Conservation (phyloP, 2,113 vertebrate genomes). For the Pelecanus crispus region DNA sequence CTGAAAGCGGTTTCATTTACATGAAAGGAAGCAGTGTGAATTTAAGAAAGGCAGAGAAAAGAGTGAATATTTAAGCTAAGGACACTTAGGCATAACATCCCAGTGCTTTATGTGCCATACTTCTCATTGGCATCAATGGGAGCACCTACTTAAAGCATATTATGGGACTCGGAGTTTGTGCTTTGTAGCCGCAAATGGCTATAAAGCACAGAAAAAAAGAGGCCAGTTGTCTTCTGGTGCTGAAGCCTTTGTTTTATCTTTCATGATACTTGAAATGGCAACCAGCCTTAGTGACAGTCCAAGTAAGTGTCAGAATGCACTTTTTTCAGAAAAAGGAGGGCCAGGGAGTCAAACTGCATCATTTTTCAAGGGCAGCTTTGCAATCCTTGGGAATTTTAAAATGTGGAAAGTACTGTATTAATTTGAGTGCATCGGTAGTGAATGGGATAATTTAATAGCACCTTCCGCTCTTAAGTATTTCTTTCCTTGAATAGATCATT, state of each 20-base stretch:
- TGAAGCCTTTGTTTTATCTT: background rate
- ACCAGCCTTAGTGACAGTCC: background rate
- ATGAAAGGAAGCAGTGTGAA: background rate
- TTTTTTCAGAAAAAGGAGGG: background rate
- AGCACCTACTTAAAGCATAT: background rate
- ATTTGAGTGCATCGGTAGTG: background rate
- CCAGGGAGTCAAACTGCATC: background rate
- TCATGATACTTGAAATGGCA: conserved; percentile 3
- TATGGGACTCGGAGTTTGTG: background rate
- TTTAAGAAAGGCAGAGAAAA: background rate
- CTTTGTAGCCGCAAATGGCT: background rate
- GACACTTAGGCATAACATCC: background rate
- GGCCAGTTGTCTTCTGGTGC: background rate
- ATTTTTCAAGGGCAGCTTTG: conserved; percentile 15
- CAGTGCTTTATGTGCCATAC: background rate
- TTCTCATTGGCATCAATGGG: background rate
- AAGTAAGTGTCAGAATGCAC: background rate
- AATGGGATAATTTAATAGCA: conserved; percentile 38
- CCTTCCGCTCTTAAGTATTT: conserved; percentile 49
- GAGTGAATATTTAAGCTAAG: background rate
- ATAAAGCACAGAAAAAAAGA: background rate
- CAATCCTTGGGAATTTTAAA: conserved; percentile 23
- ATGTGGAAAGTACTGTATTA: background rate
- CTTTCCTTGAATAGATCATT: conserved; percentile 38
- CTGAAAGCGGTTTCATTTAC: background rate